Conservation (phyloP, 2,888 invertebrate species). For the Coecobrya sp. region DNA sequence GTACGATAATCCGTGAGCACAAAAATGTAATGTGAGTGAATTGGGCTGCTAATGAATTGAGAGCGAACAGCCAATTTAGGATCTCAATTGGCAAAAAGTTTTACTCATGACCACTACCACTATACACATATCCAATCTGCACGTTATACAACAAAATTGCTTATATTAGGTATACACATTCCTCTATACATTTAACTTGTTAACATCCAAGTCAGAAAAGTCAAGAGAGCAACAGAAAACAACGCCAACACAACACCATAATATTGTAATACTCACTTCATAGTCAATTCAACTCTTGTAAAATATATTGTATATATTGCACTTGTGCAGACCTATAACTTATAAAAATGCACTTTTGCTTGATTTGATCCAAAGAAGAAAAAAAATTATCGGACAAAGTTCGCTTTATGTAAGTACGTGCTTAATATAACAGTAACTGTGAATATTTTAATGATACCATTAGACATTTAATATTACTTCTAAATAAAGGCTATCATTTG, state of each 20-base stretch:
- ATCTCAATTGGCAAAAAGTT: constrained; percentile 62
- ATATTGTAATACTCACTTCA: not conserved
- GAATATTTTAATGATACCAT: not conserved
- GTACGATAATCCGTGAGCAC: too few relatives aligned
- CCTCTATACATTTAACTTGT: not conserved
- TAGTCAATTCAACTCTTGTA: not conserved
- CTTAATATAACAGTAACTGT: not conserved
- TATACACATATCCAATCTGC: not conserved
- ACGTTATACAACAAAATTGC: not conserved
- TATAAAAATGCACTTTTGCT: constrained; percentile 54
- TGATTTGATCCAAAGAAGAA: constrained; percentile 33
- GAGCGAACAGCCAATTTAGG: constrained; percentile 65
- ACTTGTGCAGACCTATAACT: not conserved
- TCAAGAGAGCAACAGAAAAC: constrained; percentile 31
- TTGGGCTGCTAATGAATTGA: constrained; percentile 52
- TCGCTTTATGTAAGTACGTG: not conserved
- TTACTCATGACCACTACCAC: not conserved
- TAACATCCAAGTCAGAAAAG: constrained; percentile 14
- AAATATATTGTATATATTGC: not conserved
- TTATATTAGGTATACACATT: not conserved
- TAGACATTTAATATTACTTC: not conserved
- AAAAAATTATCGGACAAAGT: constrained; percentile 16
- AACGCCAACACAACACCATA: constrained; percentile 22
- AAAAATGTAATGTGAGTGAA: constrained; percentile 17
- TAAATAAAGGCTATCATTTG: constrained; percentile 6